Percentiles rank a stretch among this genome's conserved stretches.
Conservation (phyloP, 1,140 invertebrate species). For the Panulirus ornatus region DNA sequence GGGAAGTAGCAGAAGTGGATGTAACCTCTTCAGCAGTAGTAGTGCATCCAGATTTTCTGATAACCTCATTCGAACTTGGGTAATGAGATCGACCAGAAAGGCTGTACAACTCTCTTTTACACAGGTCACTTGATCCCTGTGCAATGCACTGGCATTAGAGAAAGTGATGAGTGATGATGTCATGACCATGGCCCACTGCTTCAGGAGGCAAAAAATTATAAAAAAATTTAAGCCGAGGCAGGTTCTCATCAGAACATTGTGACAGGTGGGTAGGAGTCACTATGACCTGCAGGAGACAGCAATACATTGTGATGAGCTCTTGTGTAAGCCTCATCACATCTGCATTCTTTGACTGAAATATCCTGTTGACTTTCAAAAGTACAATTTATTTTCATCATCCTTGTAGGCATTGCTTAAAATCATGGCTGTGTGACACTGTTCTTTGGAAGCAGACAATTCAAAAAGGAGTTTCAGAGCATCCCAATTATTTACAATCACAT, state of each 20-base stretch:
- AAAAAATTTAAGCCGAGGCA: conserved; percentile 15
- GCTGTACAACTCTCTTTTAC: conserved; percentile 47
- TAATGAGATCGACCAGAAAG: conserved; percentile 22
- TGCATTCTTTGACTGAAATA: conserved; percentile 36
- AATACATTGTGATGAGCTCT: conserved; percentile 30
- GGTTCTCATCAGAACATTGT: conserved; percentile 33
- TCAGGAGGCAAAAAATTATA: conserved; percentile 15
- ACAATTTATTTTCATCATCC: conserved; percentile 54
- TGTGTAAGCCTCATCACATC: conserved; percentile 34
- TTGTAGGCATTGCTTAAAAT: conserved; percentile 47
- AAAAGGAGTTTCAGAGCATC: conserved; percentile 56
- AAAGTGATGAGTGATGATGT: conserved; percentile 19
- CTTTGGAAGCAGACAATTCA: conserved; percentile 43
- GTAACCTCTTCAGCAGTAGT: conserved; percentile 17
- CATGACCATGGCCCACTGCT: conserved; percentile 17
- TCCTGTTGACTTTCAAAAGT: conserved; percentile 34
- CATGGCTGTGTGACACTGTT: conserved; percentile 30
- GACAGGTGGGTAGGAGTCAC: conserved; percentile 9
- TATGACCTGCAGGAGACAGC: conserved; percentile 36
- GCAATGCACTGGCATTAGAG: conserved; percentile 14
- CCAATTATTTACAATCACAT: conserved; percentile 48
- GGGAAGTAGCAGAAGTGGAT: conserved; percentile 38
- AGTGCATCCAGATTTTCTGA: conserved; percentile 27
- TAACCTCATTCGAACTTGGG: conserved; percentile 22
- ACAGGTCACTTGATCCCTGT: conserved; percentile 31